Percentiles rank a stretch among this genome's conserved stretches.
Conservation (phyloP, 2,113 vertebrate genomes). For the Podilymbus podiceps region DNA sequence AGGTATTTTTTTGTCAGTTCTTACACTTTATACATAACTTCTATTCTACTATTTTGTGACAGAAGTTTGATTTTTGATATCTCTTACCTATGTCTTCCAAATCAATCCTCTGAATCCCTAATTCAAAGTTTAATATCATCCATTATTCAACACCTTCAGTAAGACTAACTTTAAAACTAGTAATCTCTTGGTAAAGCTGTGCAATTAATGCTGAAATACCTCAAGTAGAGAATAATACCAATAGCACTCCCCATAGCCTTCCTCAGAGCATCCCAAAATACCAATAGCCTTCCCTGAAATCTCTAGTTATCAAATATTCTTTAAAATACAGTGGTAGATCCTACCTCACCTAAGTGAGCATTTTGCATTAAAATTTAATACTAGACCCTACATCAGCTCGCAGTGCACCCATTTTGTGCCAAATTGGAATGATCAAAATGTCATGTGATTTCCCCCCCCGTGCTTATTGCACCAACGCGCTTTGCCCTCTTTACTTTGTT, state of each 20-base stretch:
- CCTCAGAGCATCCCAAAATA: neutral
- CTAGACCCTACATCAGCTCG: neutral
- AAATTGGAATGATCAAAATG: neutral
- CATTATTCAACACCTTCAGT: constrained; percentile 39
- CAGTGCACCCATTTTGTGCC: neutral
- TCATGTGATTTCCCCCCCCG: too few relatives aligned
- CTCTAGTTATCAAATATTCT: neutral
- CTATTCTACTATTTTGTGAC: neutral
- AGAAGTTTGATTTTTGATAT: neutral
- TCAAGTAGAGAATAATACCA: neutral
- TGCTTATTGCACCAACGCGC: neutral
- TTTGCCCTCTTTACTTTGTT: neutral
- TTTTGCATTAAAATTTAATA: neutral
- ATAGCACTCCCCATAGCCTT: neutral
- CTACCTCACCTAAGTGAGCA: neutral
- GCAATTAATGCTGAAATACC: constrained; percentile 25
- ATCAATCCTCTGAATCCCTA: neutral
- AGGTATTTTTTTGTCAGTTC: neutral
- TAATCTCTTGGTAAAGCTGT: constrained; percentile 12
- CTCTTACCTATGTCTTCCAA: neutral
- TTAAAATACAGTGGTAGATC: neutral
- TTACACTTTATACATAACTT: neutral
- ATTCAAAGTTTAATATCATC: constrained; percentile 6
- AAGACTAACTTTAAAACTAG: neutral
- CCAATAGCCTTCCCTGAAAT: neutral